A percentile compares a stretch with the other conserved stretches of the same genome.
phyloP scores from a whole-genome alignment of 2,797 vertebrate species.

The Glossophaga mutica region DNA sequence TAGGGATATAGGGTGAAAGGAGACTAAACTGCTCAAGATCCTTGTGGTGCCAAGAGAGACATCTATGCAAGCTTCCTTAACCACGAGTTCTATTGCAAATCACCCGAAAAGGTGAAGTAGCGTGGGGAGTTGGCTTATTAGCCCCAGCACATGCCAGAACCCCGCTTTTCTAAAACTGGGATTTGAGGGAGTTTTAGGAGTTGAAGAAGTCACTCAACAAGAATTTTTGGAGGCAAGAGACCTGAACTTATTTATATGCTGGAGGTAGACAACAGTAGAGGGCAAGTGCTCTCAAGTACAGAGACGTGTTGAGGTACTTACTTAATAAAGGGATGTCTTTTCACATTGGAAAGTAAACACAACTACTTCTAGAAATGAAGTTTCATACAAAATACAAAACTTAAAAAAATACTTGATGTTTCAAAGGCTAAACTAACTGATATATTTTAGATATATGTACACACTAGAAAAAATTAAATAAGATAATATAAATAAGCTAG shows the following conservation, averaged over 20 bases:
- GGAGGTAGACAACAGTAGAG: neutral
- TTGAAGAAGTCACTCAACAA: neutral
- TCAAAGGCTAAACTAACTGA: neutral
- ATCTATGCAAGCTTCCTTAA: neutral
- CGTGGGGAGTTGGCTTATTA: neutral
- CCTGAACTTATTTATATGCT: neutral
- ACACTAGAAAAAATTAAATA: conserved; percentile 5
- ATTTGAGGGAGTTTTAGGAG: neutral
- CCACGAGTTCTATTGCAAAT: neutral
- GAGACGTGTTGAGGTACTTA: neutral
- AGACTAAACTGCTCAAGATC: neutral
- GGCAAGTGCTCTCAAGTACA: neutral
- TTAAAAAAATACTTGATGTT: neutral
- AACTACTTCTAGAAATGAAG: neutral
- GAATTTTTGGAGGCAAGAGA: neutral
- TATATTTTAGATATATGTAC: neutral
- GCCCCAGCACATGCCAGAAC: neutral
- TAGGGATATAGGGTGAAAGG: neutral
- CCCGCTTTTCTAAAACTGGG: neutral
- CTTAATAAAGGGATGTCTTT: neutral
- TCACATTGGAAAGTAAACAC: neutral
- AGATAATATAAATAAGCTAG: conserved; percentile 35
- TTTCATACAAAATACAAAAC: neutral
- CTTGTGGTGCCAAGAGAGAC: neutral
- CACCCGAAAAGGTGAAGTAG: neutral